Conservation (phyloP, 1,140 invertebrate genomes). For the Drosophila gunungcola region DNA sequence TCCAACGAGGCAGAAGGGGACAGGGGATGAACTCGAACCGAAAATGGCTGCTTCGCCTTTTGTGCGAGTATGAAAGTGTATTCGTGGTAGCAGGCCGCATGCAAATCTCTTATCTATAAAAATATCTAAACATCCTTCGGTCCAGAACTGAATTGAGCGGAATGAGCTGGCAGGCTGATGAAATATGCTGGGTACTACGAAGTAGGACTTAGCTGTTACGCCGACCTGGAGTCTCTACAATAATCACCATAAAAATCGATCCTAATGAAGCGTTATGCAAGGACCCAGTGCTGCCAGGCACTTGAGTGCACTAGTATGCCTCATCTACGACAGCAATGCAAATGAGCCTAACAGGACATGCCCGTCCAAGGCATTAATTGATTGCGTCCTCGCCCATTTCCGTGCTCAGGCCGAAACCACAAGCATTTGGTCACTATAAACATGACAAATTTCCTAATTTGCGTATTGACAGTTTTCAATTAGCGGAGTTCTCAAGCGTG, state of each 20-base stretch:
- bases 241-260: slow-evolving; percentile 75
- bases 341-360: slow-evolving; percentile 63
- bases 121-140: slow-evolving; percentile 2
- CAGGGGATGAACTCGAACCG: slow-evolving; percentile 17
- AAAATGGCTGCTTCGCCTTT: slow-evolving; percentile 55
- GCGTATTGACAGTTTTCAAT: slow-evolving; percentile 80
- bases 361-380: slow-evolving; percentile 42
- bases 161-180: slow-evolving; percentile 66
- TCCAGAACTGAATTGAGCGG: slow-evolving; percentile 50
- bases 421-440: slow-evolving; percentile 57
- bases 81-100: slow-evolving; percentile 47
- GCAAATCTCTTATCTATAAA: slow-evolving; percentile 55
- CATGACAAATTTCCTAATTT: slow-evolving; percentile 78
- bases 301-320: slow-evolving; percentile 52
- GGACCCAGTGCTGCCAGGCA: slow-evolving; percentile 14
- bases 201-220: slow-evolving; percentile 3
- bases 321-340: slow-evolving; percentile 48
- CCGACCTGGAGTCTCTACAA: slow-evolving; percentile 24
- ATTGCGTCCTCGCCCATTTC: slow-evolving; percentile 20
- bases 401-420: slow-evolving; percentile 34
- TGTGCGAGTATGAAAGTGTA: slow-evolving; percentile 10
- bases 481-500: slow-evolving; percentile 66
- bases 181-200: slow-evolving; percentile 25
- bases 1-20: slow-evolving; percentile 29
- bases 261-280: slow-evolving; percentile 78